These are phyloP conservation scores for Pimpla rufipes DNA, from an alignment of 2,888 invertebrate species.

Conservation along the genomic window DNA sequence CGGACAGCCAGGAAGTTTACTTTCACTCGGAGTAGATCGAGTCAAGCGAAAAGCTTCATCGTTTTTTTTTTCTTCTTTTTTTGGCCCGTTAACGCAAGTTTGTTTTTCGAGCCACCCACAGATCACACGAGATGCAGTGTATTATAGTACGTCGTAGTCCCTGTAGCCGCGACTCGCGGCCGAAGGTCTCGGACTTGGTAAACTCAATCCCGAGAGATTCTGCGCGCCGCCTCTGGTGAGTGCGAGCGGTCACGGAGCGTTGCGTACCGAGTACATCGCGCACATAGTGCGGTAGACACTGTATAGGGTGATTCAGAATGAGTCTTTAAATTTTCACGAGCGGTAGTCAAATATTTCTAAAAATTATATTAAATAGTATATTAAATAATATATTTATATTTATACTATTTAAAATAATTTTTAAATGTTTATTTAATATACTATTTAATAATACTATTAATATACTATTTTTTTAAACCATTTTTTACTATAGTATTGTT, in stretches of 20 bases:
- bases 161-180: neutral
- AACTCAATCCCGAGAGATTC: conserved; percentile 29
- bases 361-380: too few relatives aligned
- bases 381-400: too few relatives aligned
- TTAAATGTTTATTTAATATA: too few relatives aligned
- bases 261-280: neutral
- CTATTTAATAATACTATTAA: too few relatives aligned
- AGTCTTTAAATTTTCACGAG: too few relatives aligned
- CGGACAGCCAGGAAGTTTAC: conserved; percentile 38
- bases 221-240: neutral
- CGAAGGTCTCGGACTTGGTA: conserved; percentile 46
- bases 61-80: neutral
- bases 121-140: conserved; percentile 5
- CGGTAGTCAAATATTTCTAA: too few relatives aligned
- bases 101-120: conserved; percentile 37
- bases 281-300: too few relatives aligned
- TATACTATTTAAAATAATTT: too few relatives aligned
- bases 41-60: conserved; percentile 30
- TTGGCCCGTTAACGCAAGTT: neutral
- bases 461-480: too few relatives aligned
- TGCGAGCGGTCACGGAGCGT: neutral
- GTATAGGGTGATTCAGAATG: too few relatives aligned
- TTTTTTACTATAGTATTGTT: too few relatives aligned
- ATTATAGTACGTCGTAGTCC: neutral
- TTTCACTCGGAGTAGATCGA: conserved; percentile 37